Percentiles rank a stretch among this genome's conserved stretches.
These are phyloP conservation scores for Chrysolina haemoptera DNA, from an alignment of 2,888 invertebrate genomes.

Conservation along the genomic window DNA sequence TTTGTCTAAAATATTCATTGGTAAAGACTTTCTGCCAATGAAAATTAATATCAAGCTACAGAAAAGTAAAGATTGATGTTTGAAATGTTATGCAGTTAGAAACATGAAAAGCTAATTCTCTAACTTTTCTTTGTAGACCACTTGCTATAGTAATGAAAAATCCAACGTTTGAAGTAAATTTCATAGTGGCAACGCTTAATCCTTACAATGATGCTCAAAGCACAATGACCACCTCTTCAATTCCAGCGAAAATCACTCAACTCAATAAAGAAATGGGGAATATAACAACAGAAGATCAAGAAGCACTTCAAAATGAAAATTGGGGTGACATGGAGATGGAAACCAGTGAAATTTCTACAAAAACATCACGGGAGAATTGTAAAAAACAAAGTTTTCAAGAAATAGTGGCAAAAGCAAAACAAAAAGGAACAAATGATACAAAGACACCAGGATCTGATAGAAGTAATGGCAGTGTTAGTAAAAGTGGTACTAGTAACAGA, in stretches of 20 bases:
- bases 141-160: constrained; percentile 82
- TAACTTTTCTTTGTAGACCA: constrained; percentile 72
- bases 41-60: no score
- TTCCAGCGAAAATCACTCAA: constrained; percentile 66
- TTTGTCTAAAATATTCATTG: no score
- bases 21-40: no score
- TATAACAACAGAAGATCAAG: constrained; percentile 58
- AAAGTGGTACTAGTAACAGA: constrained; percentile 11
- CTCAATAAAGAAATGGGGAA: constrained; percentile 49
- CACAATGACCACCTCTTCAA: constrained; percentile 57
- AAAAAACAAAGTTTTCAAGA: constrained; percentile 41
- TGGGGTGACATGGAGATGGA: constrained; percentile 59
- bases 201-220: constrained; percentile 70
- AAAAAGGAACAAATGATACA: constrained; percentile 27
- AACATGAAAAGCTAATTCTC: background rate
- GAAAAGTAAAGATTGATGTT: no score
- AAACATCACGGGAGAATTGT: constrained; percentile 15
- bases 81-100: no score
- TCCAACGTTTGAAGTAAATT: constrained; percentile 82
- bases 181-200: constrained; percentile 85
- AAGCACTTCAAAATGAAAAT: constrained; percentile 57
- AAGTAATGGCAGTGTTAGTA: constrained; percentile 8
- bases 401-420: constrained; percentile 35
- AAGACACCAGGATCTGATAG: constrained; percentile 16
- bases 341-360: constrained; percentile 28